Evolutionary conservation across 2,113 vertebrate genomes (phyloP), one percentile per base, ranked within the genome.

Genomic region (Takifugu flavidus): DNA sequence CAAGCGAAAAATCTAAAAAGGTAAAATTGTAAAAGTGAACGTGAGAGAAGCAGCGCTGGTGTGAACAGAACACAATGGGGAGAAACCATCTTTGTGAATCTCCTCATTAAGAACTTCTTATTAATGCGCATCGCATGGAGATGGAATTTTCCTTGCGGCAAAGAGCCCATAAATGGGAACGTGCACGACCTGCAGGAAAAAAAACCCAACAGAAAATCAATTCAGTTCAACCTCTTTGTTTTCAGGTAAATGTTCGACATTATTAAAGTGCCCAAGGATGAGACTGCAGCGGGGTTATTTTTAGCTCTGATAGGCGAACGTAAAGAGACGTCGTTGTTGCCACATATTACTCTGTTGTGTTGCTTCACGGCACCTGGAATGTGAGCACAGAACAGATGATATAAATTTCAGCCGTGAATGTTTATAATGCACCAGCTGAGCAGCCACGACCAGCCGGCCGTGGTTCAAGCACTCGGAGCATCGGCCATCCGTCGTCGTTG

Each of bases 381-480:
- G 20, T 20, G 20, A 20, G 20, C 20, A 20, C 20, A 20, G 20
- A 20, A 20, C 20, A 20, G 20, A 20, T 20, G 63, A 72, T 66
- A 6, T 49, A 57, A 74, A 72, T 73, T 77, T 74, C 29, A 60
- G 20, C 61, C 11, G 4, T 64, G 50, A 59, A 67, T 55, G 53
- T 57, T 74, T 65, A 14, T 13, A 50, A 52, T 50, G 49, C 58
- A 61, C 59, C 77, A 25, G 52, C 68, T 80, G 76, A 69, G 67
- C 75, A 54, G 20, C 77, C 56, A 75, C 75, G 70, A 67, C n/a
- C 57, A 67, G 54, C 81, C 71, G 62, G 55, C 76, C 58, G 82
- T 15, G 2, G 39, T 34, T 59, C 62, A 26, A 68, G 31, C 27
- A 8, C 76, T 63, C 25, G 25, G n/a, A 76, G 80, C 56, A 71